Evolutionary conservation across 2,797 vertebrate species (phyloP), one percentile per base, ranked within the genome.

Genomic region (Neomorphus geoffroyi): DNA sequence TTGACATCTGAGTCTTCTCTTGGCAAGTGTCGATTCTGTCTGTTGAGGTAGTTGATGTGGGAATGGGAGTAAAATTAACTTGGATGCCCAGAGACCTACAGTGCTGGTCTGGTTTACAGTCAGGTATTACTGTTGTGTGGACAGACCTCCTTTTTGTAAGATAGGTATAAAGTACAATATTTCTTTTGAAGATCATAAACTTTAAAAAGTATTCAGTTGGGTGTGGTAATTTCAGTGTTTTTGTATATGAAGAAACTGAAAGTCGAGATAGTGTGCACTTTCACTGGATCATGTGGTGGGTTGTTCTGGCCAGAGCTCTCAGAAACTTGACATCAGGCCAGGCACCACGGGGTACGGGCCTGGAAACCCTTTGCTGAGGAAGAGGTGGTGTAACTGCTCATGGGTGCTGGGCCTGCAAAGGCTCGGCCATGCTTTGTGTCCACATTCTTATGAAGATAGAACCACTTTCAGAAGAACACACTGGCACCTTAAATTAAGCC

Each of bases 41-140:
- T 94, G 86, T 83, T 93, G 67, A 88, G 73, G 45, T 39, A 70
- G 93, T 81, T 93, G 91, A 86, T 95, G 92, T 96, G 91, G 95
- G 87, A 86, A 90, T 10, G 33, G 67, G 85, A 73, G 75, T 73
- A 67, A 84, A 79, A 86, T 91, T 71, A 92, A 96, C 57, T 32
- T 65, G 64, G 69, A 77, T 92, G 66, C 80, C 81, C 83, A 43
- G 50, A 72, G 87, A 90, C 62, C 61, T 65, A 46, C 60, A 56
- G 32, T 64, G 83, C 43, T 87, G 75, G 94, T 93, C 83, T 95
- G 78, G 39, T 92, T 95, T 77, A 32, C 53, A 13, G 67, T 90
- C 80, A 93, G 86, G 53, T 92, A 37, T 27, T 80, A 43, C 37
- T 92, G 84, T 71, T 93, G 61, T 88, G 84, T 50, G 84, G 78